Evolutionary conservation across 1,140 invertebrate species (phyloP).

Genomic region (Anastrepha obliqua): DNA sequence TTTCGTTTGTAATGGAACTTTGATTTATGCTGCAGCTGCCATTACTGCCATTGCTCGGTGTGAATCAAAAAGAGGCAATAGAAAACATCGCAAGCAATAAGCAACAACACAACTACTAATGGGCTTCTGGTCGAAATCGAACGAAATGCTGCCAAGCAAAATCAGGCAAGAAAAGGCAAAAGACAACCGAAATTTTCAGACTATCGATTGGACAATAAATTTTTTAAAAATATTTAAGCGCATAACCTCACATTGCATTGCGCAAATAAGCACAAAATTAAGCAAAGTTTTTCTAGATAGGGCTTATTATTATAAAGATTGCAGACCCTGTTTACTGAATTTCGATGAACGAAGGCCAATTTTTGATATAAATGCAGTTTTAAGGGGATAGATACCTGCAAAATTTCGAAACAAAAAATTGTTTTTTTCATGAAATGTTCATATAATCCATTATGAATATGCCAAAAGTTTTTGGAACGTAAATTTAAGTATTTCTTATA

Average conservation of each 20-base stretch:
- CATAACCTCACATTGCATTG: background rate
- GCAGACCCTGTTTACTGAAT: too few species aligned
- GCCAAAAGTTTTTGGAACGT: too few species aligned
- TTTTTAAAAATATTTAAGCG: background rate
- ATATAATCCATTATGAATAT: too few species aligned
- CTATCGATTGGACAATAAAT: background rate
- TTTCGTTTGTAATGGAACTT: conserved; percentile 72
- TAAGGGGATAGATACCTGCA: too few species aligned
- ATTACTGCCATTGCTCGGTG: conserved; percentile 45
- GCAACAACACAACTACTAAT: background rate
- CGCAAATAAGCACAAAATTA: too few species aligned
- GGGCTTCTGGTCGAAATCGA: background rate
- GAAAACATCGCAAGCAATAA: background rate
- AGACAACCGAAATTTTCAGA: background rate
- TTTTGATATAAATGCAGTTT: too few species aligned
- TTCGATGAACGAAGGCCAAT: too few species aligned
- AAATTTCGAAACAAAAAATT: too few species aligned
- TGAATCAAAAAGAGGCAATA: conserved; percentile 1
- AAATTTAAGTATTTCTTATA: too few species aligned
- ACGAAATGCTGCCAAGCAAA: background rate
- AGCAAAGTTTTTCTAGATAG: background rate
- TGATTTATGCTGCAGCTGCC: conserved; percentile 69
- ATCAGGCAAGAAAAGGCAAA: background rate
- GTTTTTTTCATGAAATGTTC: too few species aligned
- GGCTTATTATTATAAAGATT: too few species aligned